phyloP scores from a whole-genome alignment of 2,888 invertebrate genomes.

The Barypeithes pellucidus region DNA sequence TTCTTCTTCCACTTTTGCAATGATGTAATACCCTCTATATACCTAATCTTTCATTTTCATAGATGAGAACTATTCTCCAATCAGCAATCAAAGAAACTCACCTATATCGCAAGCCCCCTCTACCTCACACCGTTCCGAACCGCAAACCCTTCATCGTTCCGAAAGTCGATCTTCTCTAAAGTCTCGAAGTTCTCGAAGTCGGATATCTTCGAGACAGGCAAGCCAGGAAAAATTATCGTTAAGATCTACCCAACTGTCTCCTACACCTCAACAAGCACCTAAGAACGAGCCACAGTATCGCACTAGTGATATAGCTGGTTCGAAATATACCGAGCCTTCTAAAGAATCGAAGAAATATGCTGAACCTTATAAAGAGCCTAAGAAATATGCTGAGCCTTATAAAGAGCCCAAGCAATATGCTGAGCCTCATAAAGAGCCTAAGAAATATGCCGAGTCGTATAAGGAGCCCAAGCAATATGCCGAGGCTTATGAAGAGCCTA shows the following conservation, averaged over 20 bases:
- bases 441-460: too few relatives aligned
- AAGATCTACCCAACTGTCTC: constrained; percentile 25
- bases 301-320: constrained; percentile 45
- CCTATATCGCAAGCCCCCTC: constrained; percentile 57
- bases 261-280: constrained; percentile 48
- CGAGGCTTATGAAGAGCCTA: too few relatives aligned
- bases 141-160: constrained; percentile 45
- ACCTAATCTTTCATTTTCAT: neutral
- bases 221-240: constrained; percentile 52
- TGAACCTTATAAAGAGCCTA: constrained; percentile 27
- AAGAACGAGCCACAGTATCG: constrained; percentile 34
- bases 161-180: constrained; percentile 48
- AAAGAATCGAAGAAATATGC: constrained; percentile 42
- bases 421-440: too few relatives aligned
- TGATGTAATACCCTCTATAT: neutral
- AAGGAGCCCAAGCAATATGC: too few relatives aligned
- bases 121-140: constrained; percentile 47
- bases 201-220: constrained; percentile 55
- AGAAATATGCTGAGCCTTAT: too few relatives aligned
- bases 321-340: constrained; percentile 53
- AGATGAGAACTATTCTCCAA: constrained; percentile 63
- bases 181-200: constrained; percentile 35
- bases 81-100: constrained; percentile 63
- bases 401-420: too few relatives aligned
- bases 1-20: neutral